Evolutionary conservation across 2,113 vertebrate genomes (phyloP), one percentile per base, ranked within the genome.

Genomic region (Zapornia atra): DNA sequence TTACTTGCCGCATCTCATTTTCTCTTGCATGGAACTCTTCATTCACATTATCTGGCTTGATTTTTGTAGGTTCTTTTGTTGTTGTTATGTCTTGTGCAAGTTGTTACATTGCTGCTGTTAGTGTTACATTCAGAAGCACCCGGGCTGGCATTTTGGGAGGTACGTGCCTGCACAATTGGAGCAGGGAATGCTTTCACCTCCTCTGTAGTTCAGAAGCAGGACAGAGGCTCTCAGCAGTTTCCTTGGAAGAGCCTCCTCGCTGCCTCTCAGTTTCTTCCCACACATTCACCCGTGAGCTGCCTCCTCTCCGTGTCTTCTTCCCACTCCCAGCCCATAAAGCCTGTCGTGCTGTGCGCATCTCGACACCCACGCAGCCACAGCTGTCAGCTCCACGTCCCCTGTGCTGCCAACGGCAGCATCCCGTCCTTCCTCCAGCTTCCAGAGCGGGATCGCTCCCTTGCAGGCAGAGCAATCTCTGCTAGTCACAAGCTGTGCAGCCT

Each of bases 351-450:
- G 26, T n/a, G 86, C 76, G 76, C 40, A 14, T 81, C 81, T 83
- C 20, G 12, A 25, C 86, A 75, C 89, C 91, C 70, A 80, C 95
- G 10, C 34, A 69, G 64, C 29, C 95, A 38, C 40, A 83, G 86
- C 93, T 81, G 89, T 77, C 89, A 86, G 86, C 82, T 53, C 53
- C 1, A 0, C 2, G 5, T 68, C 53, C 64, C 56, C 66, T 68
- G 71, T 63, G 0, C 69, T 80, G 77, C 68, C 63, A 22, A 2
- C 0, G 1, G 40, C 92, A 70, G 14, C 77, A 34, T 60, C 77
- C n/a, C 1, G 0, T 6, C 88, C 80, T 77, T 44, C n/a, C 70
- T 29, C 9, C 0, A 0, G 20, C 83, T 87, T 63, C 73, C 85
- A 42, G 42, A 40, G 38, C 0, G 0, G 46, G 36, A 66, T 68